Conservation (phyloP, 2,113 vertebrate species). For the Gymnorhina tibicen region DNA sequence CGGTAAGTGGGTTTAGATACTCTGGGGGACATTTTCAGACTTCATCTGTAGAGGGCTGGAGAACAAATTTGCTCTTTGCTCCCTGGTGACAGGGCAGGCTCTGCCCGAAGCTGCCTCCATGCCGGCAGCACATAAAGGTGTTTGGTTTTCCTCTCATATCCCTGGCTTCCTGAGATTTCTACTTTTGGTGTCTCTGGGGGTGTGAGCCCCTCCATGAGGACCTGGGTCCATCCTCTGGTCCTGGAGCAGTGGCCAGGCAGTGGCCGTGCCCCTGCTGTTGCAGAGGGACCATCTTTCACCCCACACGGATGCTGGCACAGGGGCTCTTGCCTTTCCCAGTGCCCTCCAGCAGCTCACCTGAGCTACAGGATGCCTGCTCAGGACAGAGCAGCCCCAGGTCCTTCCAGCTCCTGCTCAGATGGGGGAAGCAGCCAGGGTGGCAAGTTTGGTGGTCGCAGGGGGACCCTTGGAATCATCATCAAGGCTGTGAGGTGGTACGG, state of each 20-base stretch:
- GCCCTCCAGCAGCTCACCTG: neutral
- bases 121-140: rapidly evolving
- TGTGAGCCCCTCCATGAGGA: neutral
- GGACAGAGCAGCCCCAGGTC: neutral
- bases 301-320: neutral
- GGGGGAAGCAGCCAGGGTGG: no score
- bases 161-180: neutral
- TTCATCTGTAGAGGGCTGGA: neutral
- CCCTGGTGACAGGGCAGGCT: neutral
- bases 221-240: neutral
- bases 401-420: neutral
- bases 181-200: neutral
- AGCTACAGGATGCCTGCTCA: rapidly evolving
- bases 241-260: neutral
- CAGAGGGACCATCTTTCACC: rapidly evolving
- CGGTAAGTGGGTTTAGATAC: neutral
- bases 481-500: rapidly evolving
- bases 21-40: neutral
- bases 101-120: rapidly evolving
- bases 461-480: rapidly evolving
- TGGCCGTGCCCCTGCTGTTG: rapidly evolving
- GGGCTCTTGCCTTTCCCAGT: rapidly evolving
- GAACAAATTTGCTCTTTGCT: neutral
- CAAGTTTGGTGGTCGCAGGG: neutral
- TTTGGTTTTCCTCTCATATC: neutral